These are phyloP conservation scores for Fragum sueziense DNA, from an alignment of 2,888 invertebrate genomes.

Conservation along the genomic window DNA sequence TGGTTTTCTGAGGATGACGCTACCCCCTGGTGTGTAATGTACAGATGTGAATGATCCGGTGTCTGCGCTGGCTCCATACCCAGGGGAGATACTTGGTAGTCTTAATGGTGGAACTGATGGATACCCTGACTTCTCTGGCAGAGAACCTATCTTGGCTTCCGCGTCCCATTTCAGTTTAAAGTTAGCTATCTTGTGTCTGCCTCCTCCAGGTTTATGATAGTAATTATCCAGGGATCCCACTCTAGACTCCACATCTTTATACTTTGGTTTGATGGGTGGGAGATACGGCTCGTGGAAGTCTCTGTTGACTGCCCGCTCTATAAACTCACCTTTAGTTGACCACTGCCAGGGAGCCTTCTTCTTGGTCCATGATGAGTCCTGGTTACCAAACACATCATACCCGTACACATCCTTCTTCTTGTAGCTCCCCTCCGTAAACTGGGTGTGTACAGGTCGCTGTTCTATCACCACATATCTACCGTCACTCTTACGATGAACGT, in stretches of 20 bases:
- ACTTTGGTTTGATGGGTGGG: constrained; percentile 60
- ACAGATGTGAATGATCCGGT: constrained; percentile 60
- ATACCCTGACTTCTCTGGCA: constrained; percentile 34
- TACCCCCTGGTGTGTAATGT: constrained; percentile 70
- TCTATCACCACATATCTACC: constrained; percentile 73
- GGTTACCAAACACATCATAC: constrained; percentile 42
- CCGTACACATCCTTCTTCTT: constrained; percentile 24
- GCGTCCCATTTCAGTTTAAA: constrained; percentile 69
- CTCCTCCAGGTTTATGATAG: constrained; percentile 60
- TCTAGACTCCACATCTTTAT: constrained; percentile 50
- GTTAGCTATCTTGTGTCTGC: constrained; percentile 61
- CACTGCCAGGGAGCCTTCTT: constrained; percentile 65
- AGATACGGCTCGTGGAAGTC: constrained; percentile 63
- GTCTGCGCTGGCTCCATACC: constrained; percentile 66
- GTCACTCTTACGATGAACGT: constrained; percentile 67
- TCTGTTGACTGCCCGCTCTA: constrained; percentile 60
- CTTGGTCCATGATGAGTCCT: constrained; percentile 52
- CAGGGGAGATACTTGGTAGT: constrained; percentile 59
- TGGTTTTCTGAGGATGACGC: constrained; percentile 44
- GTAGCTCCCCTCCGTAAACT: constrained; percentile 44
- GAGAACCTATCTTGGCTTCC: constrained; percentile 67
- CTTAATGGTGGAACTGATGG: constrained; percentile 27
- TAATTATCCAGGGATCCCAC: constrained; percentile 62
- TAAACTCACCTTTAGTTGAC: constrained; percentile 60
- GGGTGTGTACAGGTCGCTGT: constrained; percentile 68